Evolutionary conservation across 35 echinoderm and acorn worm genomes (phyloP), one percentile per base, ranked within the genome.

Genomic region (Apostichopus japonicus): DNA sequence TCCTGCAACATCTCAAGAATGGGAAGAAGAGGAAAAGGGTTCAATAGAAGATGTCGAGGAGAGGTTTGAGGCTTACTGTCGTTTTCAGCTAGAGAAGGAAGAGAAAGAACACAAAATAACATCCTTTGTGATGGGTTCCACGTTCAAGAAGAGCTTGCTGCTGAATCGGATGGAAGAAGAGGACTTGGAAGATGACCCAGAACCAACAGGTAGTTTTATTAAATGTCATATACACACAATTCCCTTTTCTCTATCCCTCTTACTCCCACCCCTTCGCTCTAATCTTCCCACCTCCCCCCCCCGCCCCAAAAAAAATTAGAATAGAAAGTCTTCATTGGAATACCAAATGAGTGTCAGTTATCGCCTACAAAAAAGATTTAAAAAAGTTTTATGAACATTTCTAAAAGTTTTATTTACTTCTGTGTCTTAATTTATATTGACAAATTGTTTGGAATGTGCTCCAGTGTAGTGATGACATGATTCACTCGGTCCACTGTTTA

Each of bases 21-120:
- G 79, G 79, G 52, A 83, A 5, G 79, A 83, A 52, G 79, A 83
- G 10, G 52, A 13, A 54, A 15, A 55, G 2, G n/a, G 6, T 19
- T 53, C 6, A 19, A 15, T 8, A 10, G 63, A 83, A 83, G 7
- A 54, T 14, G 54, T 4, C 19, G 79, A 83, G 7, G 79, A 83
- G 15, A 52, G 54, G 7, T 54, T 83, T 1, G 44, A 83, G 54
- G 51, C 22, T 9, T 83, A 83, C 54, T 83, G 10, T 83, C 79
- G 54, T 44, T 19, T 14, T 16, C 79, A 83, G 51, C n/a, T 54
- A 1, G 4, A 54, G 54, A 52, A 5, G n/a, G 9, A 83, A 83
- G 79, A 83, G 79, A 55, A 11, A 10, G 8, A 83, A 16, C 79
- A 83, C n/a, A 54, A 83, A 54, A 83, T 83, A 54, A 83, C 79